Conservation (phyloP, 2,113 vertebrate genomes). For the Columba livia region DNA sequence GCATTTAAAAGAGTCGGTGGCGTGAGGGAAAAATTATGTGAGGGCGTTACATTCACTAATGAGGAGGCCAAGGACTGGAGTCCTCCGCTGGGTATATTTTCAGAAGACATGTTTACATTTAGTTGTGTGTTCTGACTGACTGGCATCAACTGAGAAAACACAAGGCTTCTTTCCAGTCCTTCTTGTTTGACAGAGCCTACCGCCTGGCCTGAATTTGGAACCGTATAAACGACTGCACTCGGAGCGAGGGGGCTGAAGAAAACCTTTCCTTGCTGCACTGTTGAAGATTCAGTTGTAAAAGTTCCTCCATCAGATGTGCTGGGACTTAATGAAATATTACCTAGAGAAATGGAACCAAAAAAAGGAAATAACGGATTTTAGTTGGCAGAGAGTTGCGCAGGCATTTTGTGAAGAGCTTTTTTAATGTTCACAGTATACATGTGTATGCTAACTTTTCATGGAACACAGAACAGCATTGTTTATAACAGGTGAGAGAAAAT, state of each 20-base stretch:
- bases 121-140: conserved; percentile 87
- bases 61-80: conserved; percentile 78
- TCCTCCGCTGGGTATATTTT: conserved; percentile 71
- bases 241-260: conserved; percentile 86
- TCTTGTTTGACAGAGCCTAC: conserved; percentile 91
- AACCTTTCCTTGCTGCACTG: conserved; percentile 81
- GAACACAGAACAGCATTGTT: background rate
- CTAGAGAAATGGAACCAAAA: conserved; percentile 66
- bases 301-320: conserved; percentile 81
- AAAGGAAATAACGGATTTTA: conserved; percentile 26
- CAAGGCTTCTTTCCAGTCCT: conserved; percentile 84
- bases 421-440: background rate
- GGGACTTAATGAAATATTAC: conserved; percentile 85
- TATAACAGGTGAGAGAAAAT: background rate
- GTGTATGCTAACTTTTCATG: background rate
- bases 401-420: background rate
- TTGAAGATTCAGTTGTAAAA: conserved; percentile 78
- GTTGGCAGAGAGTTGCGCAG: background rate
- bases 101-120: conserved; percentile 79
- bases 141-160: conserved; percentile 90
- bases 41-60: conserved; percentile 75
- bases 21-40: conserved; percentile 77
- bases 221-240: conserved; percentile 89
- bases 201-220: conserved; percentile 82
- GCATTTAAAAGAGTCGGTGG: conserved; percentile 76